A percentile compares a stretch with the other conserved stretches of the same genome.
These are phyloP conservation scores for Lagopus leucura DNA, from an alignment of 2,113 vertebrate genomes.

Conservation along the genomic window DNA sequence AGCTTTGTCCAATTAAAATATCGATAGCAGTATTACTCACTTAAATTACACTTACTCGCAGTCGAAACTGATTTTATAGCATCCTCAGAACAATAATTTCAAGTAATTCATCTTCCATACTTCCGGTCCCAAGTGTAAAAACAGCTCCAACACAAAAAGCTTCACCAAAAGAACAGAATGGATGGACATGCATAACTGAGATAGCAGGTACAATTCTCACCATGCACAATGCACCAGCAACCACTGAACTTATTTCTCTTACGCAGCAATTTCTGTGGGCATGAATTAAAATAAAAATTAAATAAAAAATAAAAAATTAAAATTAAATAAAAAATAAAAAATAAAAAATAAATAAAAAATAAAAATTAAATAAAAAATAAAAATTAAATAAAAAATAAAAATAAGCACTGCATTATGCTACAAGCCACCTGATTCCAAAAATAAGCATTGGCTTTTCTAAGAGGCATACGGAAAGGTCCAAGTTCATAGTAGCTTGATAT, in stretches of 20 bases:
- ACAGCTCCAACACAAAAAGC: accelerated
- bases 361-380: too few relatives aligned
- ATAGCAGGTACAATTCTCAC: neutral
- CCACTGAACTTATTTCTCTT: neutral
- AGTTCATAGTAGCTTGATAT: neutral
- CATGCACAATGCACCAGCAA: accelerated
- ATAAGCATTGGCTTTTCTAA: neutral
- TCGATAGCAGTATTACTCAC: neutral
- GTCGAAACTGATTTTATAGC: neutral
- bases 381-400: too few relatives aligned
- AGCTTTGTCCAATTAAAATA: neutral
- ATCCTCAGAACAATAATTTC: neutral
- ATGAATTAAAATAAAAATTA: neutral
- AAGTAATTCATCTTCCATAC: neutral
- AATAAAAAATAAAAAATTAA: too few relatives aligned
- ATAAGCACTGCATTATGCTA: neutral
- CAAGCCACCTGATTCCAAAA: neutral
- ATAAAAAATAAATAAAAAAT: too few relatives aligned
- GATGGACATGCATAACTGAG: neutral
- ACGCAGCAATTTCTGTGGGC: neutral
- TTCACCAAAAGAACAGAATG: neutral
- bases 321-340: too few relatives aligned
- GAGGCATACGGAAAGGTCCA: neutral
- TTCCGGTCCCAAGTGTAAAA: neutral
- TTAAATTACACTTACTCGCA: accelerated